These are phyloP conservation scores for Antheraea assamensis DNA, from an alignment of 2,888 invertebrate genomes.

Conservation along the genomic window DNA sequence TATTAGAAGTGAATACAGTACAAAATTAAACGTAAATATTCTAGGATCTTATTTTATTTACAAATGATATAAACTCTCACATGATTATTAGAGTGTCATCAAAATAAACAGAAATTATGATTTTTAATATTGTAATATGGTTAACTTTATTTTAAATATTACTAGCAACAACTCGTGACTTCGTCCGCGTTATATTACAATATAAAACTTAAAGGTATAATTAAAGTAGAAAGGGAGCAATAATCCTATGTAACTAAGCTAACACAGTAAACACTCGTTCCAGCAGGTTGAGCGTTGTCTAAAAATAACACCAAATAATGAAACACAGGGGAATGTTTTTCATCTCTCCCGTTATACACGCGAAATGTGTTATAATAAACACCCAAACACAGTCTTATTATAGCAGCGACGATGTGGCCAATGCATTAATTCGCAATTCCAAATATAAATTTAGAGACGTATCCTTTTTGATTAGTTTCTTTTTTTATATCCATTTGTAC, in stretches of 20 bases:
- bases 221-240: conserved; percentile 28
- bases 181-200: no score
- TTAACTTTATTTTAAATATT: not conserved
- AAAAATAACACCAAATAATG: conserved; percentile 79
- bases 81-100: not conserved
- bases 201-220: no score
- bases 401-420: conserved; percentile 74
- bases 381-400: conserved; percentile 76
- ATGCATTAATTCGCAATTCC: conserved; percentile 73
- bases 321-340: conserved; percentile 81
- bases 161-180: no score
- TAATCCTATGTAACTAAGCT: conserved; percentile 64
- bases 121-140: not conserved
- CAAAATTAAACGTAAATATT: not conserved
- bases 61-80: not conserved
- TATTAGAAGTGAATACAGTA: not conserved
- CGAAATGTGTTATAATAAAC: conserved; percentile 82
- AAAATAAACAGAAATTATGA: not conserved
- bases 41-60: not conserved
- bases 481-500: conserved; percentile 55
- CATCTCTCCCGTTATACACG: conserved; percentile 78
- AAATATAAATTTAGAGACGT: conserved; percentile 67
- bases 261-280: conserved; percentile 72
- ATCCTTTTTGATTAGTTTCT: conserved; percentile 70
- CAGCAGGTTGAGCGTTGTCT: conserved; percentile 77